Conservation (phyloP, 2,113 vertebrate genomes). For the Thunnus maccoyii region DNA sequence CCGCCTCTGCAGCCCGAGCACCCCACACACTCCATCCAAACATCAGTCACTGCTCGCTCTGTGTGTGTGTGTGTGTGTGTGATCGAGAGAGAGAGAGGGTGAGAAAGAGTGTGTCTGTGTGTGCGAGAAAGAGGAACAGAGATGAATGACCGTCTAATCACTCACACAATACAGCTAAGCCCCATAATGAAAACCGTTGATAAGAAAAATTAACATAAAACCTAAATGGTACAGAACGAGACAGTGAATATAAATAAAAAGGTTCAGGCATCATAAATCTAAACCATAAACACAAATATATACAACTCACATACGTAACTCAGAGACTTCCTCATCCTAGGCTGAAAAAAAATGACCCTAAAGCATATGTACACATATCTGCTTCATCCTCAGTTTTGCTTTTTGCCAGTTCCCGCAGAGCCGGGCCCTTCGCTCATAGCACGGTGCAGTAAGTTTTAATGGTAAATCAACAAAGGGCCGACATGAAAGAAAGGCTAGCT, state of each 20-base stretch:
- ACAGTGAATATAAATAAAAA: constrained; percentile 76
- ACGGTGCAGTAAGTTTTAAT: constrained; percentile 82
- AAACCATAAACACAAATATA: constrained; percentile 71
- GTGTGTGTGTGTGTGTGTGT: constrained; percentile 26
- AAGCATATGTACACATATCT: constrained; percentile 75
- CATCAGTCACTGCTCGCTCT: constrained; percentile 67
- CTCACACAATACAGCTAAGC: constrained; percentile 76
- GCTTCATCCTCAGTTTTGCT: constrained; percentile 75
- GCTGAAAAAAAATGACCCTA: constrained; percentile 67
- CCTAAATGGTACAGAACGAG: constrained; percentile 70
- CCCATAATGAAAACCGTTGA: constrained; percentile 73
- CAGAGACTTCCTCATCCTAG: constrained; percentile 52
- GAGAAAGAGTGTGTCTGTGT: constrained; percentile 13
- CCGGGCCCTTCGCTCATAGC: constrained; percentile 67
- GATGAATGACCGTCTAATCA: constrained; percentile 76
- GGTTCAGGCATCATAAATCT: constrained; percentile 53
- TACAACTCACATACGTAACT: constrained; percentile 56
- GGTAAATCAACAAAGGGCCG: constrained; percentile 86
- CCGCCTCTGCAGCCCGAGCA: constrained; percentile 57
- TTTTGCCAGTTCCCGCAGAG: constrained; percentile 72
- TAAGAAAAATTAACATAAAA: constrained; percentile 80
- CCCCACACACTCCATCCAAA: constrained; percentile 55
- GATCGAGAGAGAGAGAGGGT: constrained; percentile 1
- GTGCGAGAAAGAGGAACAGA: constrained; percentile 48
- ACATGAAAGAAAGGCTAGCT: constrained; percentile 86